Percentiles rank a stretch among this genome's conserved stretches.
Evolutionary conservation across 2,113 vertebrate genomes (phyloP).

Genomic region (Sprattus sprattus): DNA sequence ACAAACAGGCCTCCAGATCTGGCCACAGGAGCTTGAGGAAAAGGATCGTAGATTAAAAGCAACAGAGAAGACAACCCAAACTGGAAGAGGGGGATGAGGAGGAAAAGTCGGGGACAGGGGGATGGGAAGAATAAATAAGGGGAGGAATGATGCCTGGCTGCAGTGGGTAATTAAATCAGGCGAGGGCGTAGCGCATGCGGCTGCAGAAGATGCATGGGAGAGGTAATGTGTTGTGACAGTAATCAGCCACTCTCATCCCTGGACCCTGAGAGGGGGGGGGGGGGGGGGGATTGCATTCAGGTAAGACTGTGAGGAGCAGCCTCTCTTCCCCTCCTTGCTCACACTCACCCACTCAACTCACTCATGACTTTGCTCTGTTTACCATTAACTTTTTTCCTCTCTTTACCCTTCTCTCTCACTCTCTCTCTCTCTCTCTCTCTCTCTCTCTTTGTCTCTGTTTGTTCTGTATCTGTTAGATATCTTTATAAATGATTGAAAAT

Average conservation of each 20-base stretch:
- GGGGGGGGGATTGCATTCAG: neutral
- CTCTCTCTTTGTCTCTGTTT: neutral
- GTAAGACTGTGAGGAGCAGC: neutral
- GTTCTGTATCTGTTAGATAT: neutral
- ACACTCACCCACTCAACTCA: neutral
- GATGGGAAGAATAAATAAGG: neutral
- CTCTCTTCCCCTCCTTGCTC: neutral
- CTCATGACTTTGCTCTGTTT: neutral
- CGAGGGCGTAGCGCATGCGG: neutral
- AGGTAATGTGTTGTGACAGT: constrained; percentile 36
- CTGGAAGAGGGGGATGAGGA: neutral
- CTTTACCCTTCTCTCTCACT: neutral
- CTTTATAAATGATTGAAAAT: neutral
- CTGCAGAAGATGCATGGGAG: constrained; percentile 6
- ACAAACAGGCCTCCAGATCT: neutral
- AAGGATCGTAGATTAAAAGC: neutral
- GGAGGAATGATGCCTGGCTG: constrained; percentile 6
- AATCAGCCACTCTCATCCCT: constrained; percentile 28
- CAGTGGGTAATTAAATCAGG: constrained; percentile 14
- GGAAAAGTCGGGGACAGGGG: neutral
- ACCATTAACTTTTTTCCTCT: neutral
- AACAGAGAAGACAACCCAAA: neutral
- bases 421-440: neutral
- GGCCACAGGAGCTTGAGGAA: neutral
- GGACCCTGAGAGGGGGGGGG: constrained; percentile 23